Evolutionary conservation across 92 coral and sea anemone genomes (phyloP), one percentile per base, ranked within the genome.

Genomic region (Virgularia gustaviana): DNA sequence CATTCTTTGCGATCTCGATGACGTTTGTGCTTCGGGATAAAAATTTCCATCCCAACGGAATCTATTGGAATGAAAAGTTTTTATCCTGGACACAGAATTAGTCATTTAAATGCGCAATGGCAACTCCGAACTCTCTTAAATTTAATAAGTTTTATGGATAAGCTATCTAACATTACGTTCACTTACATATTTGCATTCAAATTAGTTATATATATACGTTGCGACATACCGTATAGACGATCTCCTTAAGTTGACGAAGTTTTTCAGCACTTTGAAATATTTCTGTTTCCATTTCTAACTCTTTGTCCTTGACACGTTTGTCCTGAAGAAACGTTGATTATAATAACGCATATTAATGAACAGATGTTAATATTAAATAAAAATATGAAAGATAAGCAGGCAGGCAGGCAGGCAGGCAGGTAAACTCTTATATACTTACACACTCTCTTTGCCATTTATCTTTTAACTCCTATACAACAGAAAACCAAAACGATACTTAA

Each of bases 391-490:
- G 4, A 49, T 8, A 49, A 11, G 27, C 57, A 49, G 0, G 57
- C 16, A 49, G 27, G 4, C 1, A 49, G 25, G 27, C 4, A 7
- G 27, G 25, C 20, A 29, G 27, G 8, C 9, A 20, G 57, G 9
- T 20, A 24, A 49, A 20, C 10, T 49, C 57, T 11, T 8, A 11
- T 35, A 19, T 2, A 89, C 91, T 83, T 77, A 94, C 99, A 52
- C 96, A 89, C 72, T 94, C 99, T 60, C 87, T 68, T 71, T 94
- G 90, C 99, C 99, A 94, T 57, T 89, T 94, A 54, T 88, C 99
- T 58, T 90, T 89, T 59, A 89, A 96, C 49, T 94, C 96, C 9
- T 88, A 16, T 13, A 20, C n/a, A 43, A 43, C 19, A 13, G 51
- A 43, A 43, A 43, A 43, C 2, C 20, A 10, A 22, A 25, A 20